A percentile compares a stretch with the other conserved stretches of the same genome.
Conservation (phyloP, 2,113 vertebrate genomes). For the Oryzias melastigma region DNA sequence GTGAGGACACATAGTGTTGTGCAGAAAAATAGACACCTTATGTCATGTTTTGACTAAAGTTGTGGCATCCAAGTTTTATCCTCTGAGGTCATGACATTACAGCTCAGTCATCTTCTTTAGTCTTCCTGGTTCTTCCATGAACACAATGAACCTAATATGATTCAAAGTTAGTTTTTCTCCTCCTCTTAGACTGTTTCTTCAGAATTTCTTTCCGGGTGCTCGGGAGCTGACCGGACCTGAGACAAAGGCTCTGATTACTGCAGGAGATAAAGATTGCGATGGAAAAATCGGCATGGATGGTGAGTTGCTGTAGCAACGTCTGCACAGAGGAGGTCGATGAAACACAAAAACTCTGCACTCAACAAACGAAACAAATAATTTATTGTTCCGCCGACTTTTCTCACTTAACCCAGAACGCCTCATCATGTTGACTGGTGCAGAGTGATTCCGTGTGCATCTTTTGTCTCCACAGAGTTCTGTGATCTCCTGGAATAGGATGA, state of each 20-base stretch:
- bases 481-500: slow-evolving; percentile 69
- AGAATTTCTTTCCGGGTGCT: slow-evolving; percentile 75
- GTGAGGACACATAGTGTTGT: slow-evolving; percentile 57
- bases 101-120: not conserved
- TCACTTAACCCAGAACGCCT: not conserved
- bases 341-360: not conserved
- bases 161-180: not conserved
- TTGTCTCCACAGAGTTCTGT: slow-evolving; percentile 76
- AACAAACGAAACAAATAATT: slow-evolving; percentile 1
- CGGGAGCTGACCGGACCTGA: slow-evolving; percentile 74
- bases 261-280: slow-evolving; percentile 79
- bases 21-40: not conserved
- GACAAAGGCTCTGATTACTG: slow-evolving; percentile 74
- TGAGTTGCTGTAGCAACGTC: slow-evolving; percentile 35
- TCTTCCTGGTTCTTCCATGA: slow-evolving; percentile 22
- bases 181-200: slow-evolving; percentile 74
- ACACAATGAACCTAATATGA: slow-evolving; percentile 25
- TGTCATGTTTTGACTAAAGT: not conserved
- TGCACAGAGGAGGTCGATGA: slow-evolving; percentile 43
- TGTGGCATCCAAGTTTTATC: not conserved
- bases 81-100: not conserved
- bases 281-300: slow-evolving; percentile 82
- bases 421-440: slow-evolving; percentile 1
- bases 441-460: slow-evolving; percentile 5
- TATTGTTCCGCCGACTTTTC: not conserved